These are phyloP conservation scores for Hoplostethus atlanticus DNA, from an alignment of 2,797 vertebrate species.

Conservation along the genomic window DNA sequence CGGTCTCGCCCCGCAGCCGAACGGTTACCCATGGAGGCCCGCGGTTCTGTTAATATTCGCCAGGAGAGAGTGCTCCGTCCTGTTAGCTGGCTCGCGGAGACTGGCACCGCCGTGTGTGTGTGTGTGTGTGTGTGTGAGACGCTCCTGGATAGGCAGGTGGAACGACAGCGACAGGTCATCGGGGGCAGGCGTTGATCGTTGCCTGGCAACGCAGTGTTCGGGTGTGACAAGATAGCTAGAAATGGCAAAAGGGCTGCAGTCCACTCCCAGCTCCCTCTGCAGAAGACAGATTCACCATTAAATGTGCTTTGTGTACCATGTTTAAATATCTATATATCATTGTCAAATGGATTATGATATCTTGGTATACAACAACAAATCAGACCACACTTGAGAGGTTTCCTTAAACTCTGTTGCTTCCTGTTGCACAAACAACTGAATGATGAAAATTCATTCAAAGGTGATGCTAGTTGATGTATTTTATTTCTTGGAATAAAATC, in stretches of 20 bases:
- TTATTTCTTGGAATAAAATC: too few species aligned
- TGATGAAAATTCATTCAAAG: too few species aligned
- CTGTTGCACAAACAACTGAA: too few species aligned
- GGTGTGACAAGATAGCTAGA: conserved; percentile 23
- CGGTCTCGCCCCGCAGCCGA: conserved; percentile 45
- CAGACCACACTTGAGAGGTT: too few species aligned
- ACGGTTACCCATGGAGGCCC: conserved; percentile 77
- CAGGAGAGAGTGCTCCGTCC: conserved; percentile 33
- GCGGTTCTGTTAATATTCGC: conserved; percentile 22
- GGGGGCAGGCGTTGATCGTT: conserved; percentile 55
- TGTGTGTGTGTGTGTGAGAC: conserved; percentile 32
- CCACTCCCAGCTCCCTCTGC: background rate
- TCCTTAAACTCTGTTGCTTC: too few species aligned
- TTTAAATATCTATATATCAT: too few species aligned
- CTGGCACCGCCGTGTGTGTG: conserved; percentile 30
- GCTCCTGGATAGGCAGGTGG: conserved; percentile 15
- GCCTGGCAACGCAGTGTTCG: conserved; percentile 65
- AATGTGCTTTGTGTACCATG: too few species aligned
- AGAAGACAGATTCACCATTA: too few species aligned
- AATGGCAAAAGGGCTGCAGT: background rate
- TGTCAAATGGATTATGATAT: too few species aligned
- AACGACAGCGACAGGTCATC: conserved; percentile 30
- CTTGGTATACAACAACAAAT: too few species aligned
- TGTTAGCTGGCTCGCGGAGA: conserved; percentile 4
- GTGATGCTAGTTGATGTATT: too few species aligned